These are phyloP conservation scores for Halichoerus grypus DNA, from an alignment of 2,113 vertebrate genomes.

Conservation along the genomic window DNA sequence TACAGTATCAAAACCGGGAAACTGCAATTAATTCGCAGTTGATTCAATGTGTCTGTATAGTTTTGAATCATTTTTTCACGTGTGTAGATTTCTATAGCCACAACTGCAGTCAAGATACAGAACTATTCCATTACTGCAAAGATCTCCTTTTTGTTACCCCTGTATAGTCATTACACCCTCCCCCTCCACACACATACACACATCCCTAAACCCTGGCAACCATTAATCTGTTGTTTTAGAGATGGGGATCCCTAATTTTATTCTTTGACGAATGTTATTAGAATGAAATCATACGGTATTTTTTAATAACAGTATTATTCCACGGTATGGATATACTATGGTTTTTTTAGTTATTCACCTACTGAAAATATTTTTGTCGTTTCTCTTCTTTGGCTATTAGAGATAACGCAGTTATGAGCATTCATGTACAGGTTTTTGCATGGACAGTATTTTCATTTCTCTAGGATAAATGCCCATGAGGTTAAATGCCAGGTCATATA, in stretches of 20 bases:
- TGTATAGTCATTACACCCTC: background rate
- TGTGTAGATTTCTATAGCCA: background rate
- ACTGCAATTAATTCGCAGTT: background rate
- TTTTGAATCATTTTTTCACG: background rate
- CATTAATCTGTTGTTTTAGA: background rate
- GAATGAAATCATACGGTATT: background rate
- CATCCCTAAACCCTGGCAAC: background rate
- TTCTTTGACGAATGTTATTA: background rate
- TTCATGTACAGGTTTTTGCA: background rate
- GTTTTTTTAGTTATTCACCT: background rate
- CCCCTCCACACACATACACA: background rate
- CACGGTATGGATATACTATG: background rate
- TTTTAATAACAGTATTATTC: background rate
- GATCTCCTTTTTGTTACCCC: background rate
- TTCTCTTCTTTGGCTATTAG: background rate
- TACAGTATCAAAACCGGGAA: background rate
- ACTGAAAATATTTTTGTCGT: background rate
- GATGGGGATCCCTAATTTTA: background rate
- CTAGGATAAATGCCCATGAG: background rate
- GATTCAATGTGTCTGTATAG: background rate
- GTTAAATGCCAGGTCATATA: background rate
- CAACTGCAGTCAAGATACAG: background rate
- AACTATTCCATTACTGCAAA: background rate
- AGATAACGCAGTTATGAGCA: background rate
- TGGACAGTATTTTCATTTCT: background rate